Evolutionary conservation across 2,797 vertebrate species (phyloP), one percentile per base, ranked within the genome.

Genomic region (Sphaeramia orbicularis): DNA sequence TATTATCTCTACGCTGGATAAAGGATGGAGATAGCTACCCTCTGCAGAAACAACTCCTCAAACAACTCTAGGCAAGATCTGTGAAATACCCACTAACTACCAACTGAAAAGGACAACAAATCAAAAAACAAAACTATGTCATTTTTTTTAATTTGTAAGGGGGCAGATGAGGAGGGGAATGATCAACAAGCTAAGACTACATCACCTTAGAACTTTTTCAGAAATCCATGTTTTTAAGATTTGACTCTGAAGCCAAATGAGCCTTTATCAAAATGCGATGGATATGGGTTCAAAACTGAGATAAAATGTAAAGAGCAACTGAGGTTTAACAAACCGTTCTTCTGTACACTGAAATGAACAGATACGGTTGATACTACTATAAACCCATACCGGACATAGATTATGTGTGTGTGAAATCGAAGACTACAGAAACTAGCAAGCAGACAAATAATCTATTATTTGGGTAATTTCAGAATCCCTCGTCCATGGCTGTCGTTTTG

Each of bases 11-110:
- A 67, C n/a, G 60, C 32, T 64, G 74, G 63, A 71, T 76, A 83
- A 80, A 84, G 61, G 49, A 85, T 82, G 81, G 78, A 70, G 72
- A 78, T 71, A 70, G 71, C 88, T 90, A 91, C 80, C 87, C 83
- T 87, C 80, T 94, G 93, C 92, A 92, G 91, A 95, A 93, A 94
- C 91, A 82, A 94, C 91, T 91, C 95, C 95, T 94, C 91, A 93
- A 95, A 94, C 90, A 87, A 95, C 91, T 93, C 93, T 93, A 92
- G 89, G 90, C 94, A 93, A 94, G 91, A 93, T 93, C 93, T 92
- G 71, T 86, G 78, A 92, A 90, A 82, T 84, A 90, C 76, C 93
- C 83, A 70, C 87, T 87, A 91, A 79, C 89, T 84, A 90, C 35
- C 74, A 90, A 93, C 88, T 88, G 74, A 91, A 89, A 86, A 86